Evolutionary conservation across 2,113 vertebrate species (phyloP).

Genomic region (Pseudorhombus dupliciocellatus): DNA sequence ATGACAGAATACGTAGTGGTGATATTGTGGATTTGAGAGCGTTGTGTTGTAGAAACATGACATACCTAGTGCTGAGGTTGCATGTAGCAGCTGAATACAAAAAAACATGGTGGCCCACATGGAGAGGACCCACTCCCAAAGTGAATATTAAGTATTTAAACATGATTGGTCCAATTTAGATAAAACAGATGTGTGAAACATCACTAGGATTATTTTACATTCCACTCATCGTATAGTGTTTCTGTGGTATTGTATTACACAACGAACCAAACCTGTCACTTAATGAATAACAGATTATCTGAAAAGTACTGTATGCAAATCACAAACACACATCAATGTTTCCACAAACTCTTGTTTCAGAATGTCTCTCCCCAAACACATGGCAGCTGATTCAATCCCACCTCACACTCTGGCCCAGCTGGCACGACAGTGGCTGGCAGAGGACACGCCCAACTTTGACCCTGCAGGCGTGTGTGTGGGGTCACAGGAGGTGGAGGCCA

Average conservation of each 20-base stretch:
- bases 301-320: not conserved
- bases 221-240: no score
- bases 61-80: no score
- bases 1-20: not conserved
- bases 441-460: conserved; percentile 86
- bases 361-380: conserved; percentile 39
- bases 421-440: conserved; percentile 83
- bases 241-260: no score
- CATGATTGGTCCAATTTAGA: no score
- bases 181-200: no score
- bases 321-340: no score
- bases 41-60: not conserved
- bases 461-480: conserved; percentile 80
- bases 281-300: not conserved
- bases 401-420: conserved; percentile 71
- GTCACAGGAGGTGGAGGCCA: conserved; percentile 60
- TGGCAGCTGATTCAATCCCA: conserved; percentile 69
- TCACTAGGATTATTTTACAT: no score
- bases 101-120: no score
- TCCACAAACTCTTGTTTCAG: conserved; percentile 5
- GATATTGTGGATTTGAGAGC: not conserved
- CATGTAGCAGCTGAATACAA: no score
- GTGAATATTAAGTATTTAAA: no score
- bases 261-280: no score
- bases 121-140: no score